These are phyloP conservation scores for Pantala flavescens DNA, from an alignment of 1,140 invertebrate genomes.

Conservation along the genomic window DNA sequence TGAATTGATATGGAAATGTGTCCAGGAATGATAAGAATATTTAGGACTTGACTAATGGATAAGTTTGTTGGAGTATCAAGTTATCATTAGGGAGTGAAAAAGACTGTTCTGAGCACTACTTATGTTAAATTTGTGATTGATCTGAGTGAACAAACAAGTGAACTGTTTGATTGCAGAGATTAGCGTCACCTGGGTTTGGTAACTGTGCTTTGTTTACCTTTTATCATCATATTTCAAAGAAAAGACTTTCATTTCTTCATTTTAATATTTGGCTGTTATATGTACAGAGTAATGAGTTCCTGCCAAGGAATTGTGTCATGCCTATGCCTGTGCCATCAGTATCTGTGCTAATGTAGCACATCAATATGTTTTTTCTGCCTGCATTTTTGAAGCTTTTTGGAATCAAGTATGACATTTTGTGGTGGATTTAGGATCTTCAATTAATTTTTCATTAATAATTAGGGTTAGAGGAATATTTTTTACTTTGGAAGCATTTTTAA, in stretches of 20 bases:
- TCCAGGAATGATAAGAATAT: neutral
- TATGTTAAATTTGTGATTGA: too few species aligned
- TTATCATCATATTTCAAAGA: neutral
- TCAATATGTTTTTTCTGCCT: neutral
- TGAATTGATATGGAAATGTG: neutral
- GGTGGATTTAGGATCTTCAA: neutral
- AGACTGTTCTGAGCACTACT: too few species aligned
- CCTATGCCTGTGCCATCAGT: constrained; percentile 7
- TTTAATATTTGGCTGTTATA: neutral
- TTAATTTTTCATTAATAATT: neutral
- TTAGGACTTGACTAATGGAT: too few species aligned
- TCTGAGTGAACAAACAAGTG: too few species aligned
- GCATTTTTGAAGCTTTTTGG: constrained; percentile 9
- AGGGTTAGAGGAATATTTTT: neutral
- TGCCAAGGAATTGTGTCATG: neutral
- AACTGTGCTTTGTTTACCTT: neutral
- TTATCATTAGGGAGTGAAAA: too few species aligned
- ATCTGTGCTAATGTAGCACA: neutral
- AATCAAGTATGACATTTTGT: neutral
- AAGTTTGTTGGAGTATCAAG: too few species aligned
- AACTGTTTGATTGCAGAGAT: too few species aligned
- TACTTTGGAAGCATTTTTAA: constrained; percentile 10
- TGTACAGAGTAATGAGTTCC: constrained; percentile 6
- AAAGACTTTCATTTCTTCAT: neutral
- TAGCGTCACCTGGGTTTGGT: neutral